Evolutionary conservation across 1,140 invertebrate genomes (phyloP), one percentile per base, ranked within the genome.

Genomic region (Riptortus pedestris): DNA sequence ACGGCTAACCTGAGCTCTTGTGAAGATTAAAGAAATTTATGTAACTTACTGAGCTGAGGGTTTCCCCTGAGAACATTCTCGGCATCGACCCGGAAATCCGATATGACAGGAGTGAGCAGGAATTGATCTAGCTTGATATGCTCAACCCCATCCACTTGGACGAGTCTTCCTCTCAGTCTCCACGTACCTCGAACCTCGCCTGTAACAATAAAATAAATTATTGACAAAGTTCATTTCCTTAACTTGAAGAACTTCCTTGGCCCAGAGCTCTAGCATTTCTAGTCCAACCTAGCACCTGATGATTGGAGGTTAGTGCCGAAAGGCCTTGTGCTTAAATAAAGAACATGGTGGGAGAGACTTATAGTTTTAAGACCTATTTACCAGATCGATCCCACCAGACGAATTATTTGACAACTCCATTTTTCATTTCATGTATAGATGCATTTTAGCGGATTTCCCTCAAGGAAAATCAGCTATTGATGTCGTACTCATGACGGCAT

Each of bases 121-220:
- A 70, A 68, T 18, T 66, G 64, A 43, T 67, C 67, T 24, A 72
- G 67, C 38, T 68, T 66, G 61, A 72, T 68, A 62, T 70, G 69
- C 18, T 59, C 60, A 33, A 67, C 62, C 2, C 70, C 69, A 16
- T 67, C 62, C 2, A 66, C 47, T 9, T 26, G 20, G 0, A 71
- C 60, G 4, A 64, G 61, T 20, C 62, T 47, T 12, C 71, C 71
- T 43, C 38, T 68, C 27, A 72, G 55, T 29, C 63, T 62, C 70
- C 70, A 71, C 1, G 70, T 70, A 2, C 67, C 71, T 14, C 45
- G 67, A 4, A 72, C 67, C 38, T 71, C 70, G 29, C 63, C 71
- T 72, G 64, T 1, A 43, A 38, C 31, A 38, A 14, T 58, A 31
- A 60, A 60, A 5, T 16, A 14, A n/a, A 12, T 59, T 59, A 59